A percentile compares a stretch with the other conserved stretches of the same genome.
Conservation (phyloP, 2,113 vertebrate species). For the Lonchura striata region DNA sequence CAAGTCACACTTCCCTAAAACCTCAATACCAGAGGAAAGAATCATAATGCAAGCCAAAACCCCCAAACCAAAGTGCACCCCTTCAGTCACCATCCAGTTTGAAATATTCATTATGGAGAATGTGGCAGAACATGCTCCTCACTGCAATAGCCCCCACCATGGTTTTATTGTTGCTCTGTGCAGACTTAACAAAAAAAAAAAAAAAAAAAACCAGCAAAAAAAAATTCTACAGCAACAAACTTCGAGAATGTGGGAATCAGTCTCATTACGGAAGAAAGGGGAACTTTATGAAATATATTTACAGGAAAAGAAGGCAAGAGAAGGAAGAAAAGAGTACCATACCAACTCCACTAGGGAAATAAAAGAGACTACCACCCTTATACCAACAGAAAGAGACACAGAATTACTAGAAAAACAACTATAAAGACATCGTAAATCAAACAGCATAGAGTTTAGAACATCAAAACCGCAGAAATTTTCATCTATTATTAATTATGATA, state of each 20-base stretch:
- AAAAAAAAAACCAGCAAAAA: neutral
- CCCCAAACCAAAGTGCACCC: neutral
- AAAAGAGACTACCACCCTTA: conserved; percentile 62
- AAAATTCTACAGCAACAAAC: neutral
- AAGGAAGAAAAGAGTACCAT: conserved; percentile 36
- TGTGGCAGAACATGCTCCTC: neutral
- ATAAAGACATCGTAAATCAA: conserved; percentile 81
- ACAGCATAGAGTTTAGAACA: conserved; percentile 84
- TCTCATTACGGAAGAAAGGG: conserved; percentile 52
- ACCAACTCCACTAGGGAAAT: conserved; percentile 54
- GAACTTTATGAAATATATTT: conserved; percentile 59
- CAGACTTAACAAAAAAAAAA: neutral
- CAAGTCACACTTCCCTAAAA: neutral
- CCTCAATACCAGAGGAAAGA: neutral
- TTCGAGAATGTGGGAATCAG: neutral
- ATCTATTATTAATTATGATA: conserved; percentile 87
- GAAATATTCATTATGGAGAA: conserved; percentile 43
- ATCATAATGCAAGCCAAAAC: neutral
- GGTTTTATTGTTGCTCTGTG: neutral
- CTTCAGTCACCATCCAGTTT: neutral
- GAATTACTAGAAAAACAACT: conserved; percentile 80
- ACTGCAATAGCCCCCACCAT: neutral
- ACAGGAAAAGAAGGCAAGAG: conserved; percentile 25
- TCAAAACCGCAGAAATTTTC: conserved; percentile 82
- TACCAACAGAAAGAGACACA: conserved; percentile 68